phyloP scores from a whole-genome alignment of 2,888 invertebrate genomes.

The Netelia inedita region DNA sequence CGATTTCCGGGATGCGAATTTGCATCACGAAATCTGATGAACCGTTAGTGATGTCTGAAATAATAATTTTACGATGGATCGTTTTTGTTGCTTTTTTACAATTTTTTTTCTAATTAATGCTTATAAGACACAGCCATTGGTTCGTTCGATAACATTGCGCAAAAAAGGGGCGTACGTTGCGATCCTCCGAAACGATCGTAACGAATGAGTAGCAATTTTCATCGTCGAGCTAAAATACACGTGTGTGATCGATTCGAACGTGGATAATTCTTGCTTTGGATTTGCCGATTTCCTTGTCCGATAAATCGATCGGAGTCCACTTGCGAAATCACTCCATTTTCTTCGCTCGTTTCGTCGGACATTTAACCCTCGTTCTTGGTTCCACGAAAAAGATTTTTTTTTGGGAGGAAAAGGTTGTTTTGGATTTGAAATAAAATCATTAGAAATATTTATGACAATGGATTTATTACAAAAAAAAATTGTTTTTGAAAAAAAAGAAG shows the following conservation, averaged over 20 bases:
- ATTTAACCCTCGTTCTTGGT: neutral
- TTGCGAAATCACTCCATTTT: conserved; percentile 37
- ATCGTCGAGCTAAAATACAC: conserved; percentile 26
- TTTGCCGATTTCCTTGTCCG: conserved; percentile 44
- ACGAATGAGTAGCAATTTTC: conserved; percentile 51
- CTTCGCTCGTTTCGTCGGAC: neutral
- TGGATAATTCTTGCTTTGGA: conserved; percentile 34
- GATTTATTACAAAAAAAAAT: conserved; percentile 79
- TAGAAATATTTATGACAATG: conserved; percentile 49
- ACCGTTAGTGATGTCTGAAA: conserved; percentile 21
- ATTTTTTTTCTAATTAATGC: conserved; percentile 28
- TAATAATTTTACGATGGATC: conserved; percentile 12
- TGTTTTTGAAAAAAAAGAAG: conserved; percentile 72
- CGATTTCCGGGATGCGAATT: conserved; percentile 35
- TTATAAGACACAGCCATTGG: neutral
- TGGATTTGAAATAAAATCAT: neutral
- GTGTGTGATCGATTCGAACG: conserved; percentile 58
- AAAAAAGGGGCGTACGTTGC: conserved; percentile 33
- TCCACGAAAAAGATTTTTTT: neutral
- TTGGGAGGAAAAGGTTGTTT: conserved; percentile 3
- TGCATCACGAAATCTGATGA: conserved; percentile 6
- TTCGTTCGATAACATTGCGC: conserved; percentile 17
- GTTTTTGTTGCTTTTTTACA: neutral
- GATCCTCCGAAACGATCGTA: conserved; percentile 44
- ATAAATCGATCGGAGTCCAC: conserved; percentile 43